phyloP scores from a whole-genome alignment of 2,888 invertebrate genomes.

The Meganola albula region DNA sequence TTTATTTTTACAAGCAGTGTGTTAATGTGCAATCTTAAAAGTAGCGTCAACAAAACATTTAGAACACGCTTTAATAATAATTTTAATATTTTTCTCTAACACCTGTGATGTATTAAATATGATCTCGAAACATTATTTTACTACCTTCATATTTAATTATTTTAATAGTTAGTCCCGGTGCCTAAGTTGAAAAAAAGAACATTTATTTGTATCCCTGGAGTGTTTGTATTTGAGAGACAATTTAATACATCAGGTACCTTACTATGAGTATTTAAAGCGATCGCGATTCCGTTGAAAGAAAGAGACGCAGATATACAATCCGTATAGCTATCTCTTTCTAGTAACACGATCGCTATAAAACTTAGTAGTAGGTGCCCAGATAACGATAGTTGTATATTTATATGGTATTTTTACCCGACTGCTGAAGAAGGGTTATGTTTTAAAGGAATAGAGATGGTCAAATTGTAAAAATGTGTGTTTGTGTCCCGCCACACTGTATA shows the following conservation, averaged over 20 bases:
- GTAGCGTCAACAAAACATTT: conserved; percentile 14
- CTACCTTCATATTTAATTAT: conserved; percentile 73
- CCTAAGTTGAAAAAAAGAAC: conserved; percentile 28
- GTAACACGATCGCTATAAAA: no score
- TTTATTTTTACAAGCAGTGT: no score
- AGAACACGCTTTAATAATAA: conserved; percentile 32
- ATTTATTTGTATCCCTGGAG: conserved; percentile 49
- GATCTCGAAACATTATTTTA: conserved; percentile 79
- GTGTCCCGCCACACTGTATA: conserved; percentile 57
- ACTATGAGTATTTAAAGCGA: no score
- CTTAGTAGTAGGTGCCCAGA: no score
- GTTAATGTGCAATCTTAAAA: no score
- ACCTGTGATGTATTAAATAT: conserved; percentile 83
- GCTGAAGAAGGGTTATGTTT: no score
- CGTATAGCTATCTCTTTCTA: no score
- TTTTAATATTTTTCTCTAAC: conserved; percentile 65
- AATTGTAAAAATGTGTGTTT: conserved; percentile 21
- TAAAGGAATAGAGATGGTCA: conserved; percentile 16
- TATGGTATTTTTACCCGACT: no score
- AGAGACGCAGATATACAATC: no score
- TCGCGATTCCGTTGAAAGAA: no score
- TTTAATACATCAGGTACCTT: conserved; percentile 71
- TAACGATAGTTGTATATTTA: conserved; percentile 11
- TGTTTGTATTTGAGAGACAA: conserved; percentile 57
- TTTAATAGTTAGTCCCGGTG: conserved; percentile 54